These are phyloP conservation scores for Pseudolaguvia tuberculata DNA, from an alignment of 2,113 vertebrate species.

Conservation along the genomic window DNA sequence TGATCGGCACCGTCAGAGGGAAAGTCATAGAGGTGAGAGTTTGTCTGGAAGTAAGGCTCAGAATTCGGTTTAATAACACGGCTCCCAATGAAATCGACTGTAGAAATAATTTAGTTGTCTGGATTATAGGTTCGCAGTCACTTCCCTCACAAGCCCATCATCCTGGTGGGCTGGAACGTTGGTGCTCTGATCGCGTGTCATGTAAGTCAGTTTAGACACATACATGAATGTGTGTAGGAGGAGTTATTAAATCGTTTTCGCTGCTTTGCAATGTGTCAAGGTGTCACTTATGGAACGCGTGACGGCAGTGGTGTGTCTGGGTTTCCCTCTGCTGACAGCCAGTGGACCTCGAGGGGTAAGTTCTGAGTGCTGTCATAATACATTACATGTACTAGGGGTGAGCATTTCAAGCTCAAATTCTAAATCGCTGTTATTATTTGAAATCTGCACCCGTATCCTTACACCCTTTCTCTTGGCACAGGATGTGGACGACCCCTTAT, in stretches of 20 bases:
- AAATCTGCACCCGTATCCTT: no score
- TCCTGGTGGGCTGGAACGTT: slow-evolving; percentile 93
- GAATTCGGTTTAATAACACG: neutral
- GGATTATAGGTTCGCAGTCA: slow-evolving; percentile 84
- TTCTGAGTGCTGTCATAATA: no score
- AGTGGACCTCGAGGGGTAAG: slow-evolving; percentile 92
- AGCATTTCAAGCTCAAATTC: no score
- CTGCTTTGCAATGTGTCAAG: slow-evolving; percentile 52
- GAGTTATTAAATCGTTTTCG: neutral
- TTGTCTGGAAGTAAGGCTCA: no score
- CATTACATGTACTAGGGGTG: no score
- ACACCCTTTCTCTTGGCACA: slow-evolving; percentile 54
- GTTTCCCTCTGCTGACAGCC: slow-evolving; percentile 87
- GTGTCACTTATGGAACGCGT: slow-evolving; percentile 93
- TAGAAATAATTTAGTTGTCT: neutral
- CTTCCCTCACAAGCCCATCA: slow-evolving; percentile 91
- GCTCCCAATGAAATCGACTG: neutral
- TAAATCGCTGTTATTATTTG: no score
- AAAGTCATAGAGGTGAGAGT: slow-evolving; percentile 87
- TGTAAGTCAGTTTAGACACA: slow-evolving; percentile 64
- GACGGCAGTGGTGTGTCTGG: slow-evolving; percentile 90
- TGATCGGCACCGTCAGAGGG: slow-evolving; percentile 82
- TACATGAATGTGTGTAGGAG: neutral
- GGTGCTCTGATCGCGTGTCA: slow-evolving; percentile 93
- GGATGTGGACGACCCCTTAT: slow-evolving; percentile 94